These are phyloP conservation scores for Bradypus variegatus DNA, from an alignment of 2,797 vertebrate species.

Conservation along the genomic window DNA sequence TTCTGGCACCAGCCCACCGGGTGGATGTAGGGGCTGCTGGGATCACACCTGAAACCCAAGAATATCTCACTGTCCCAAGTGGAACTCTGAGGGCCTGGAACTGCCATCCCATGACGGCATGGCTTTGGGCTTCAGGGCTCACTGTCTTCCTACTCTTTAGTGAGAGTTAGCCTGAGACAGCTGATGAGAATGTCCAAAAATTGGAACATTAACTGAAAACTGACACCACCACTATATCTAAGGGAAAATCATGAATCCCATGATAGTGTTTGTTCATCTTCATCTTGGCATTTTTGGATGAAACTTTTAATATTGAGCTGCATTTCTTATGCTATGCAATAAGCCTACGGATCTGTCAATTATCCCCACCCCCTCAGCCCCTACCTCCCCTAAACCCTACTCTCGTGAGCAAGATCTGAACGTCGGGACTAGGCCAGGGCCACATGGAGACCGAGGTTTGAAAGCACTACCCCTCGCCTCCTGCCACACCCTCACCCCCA, in stretches of 20 bases:
- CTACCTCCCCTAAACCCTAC: background rate
- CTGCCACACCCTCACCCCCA: background rate
- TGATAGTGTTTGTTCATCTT: background rate
- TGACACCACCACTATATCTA: too few relatives aligned
- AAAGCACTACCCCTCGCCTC: background rate
- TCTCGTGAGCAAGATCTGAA: background rate
- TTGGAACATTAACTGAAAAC: background rate
- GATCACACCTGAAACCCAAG: slow-evolving; percentile 88
- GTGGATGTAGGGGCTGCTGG: slow-evolving; percentile 96
- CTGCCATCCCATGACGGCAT: background rate
- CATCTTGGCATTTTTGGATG: background rate
- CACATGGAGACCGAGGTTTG: background rate
- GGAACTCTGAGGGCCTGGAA: background rate
- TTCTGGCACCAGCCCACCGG: slow-evolving; percentile 97
- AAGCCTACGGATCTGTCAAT: background rate
- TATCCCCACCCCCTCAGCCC: background rate
- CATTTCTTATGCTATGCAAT: background rate
- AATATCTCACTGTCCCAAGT: background rate
- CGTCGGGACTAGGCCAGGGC: background rate
- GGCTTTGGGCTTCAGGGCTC: background rate
- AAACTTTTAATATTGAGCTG: background rate
- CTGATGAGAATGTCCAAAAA: background rate
- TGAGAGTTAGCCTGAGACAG: background rate
- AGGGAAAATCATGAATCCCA: background rate
- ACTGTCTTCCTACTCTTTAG: background rate